A percentile compares a stretch with the other conserved stretches of the same genome.
Evolutionary conservation across 2,888 invertebrate genomes (phyloP).

Genomic region (Xestia sexstrigata): DNA sequence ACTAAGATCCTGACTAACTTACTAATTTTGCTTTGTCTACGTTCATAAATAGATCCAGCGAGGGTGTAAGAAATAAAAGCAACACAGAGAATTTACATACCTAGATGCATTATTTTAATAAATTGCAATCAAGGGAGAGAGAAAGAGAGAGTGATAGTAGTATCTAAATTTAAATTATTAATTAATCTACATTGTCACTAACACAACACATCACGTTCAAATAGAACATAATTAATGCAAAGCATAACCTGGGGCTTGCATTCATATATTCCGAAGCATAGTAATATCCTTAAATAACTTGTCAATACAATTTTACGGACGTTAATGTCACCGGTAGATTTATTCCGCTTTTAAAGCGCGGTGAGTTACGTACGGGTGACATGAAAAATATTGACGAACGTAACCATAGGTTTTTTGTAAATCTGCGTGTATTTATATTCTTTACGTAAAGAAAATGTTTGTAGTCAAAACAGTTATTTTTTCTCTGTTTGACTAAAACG

Average conservation of each 20-base stretch:
- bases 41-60: not conserved
- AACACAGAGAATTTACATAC: too few relatives aligned
- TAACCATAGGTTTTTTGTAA: slow-evolving; percentile 2
- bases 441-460: not conserved
- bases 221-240: not conserved
- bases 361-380: not conserved
- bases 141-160: not conserved
- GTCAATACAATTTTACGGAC: slow-evolving; percentile 8
- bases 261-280: not conserved
- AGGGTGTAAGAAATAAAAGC: not conserved
- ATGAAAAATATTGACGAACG: slow-evolving; percentile 3
- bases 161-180: not conserved
- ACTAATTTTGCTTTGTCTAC: not conserved
- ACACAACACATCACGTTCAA: not conserved
- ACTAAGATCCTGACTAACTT: not conserved
- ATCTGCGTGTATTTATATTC: not conserved
- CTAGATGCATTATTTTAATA: not conserved
- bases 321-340: slow-evolving; percentile 41
- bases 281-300: slow-evolving; percentile 22
- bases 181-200: not conserved
- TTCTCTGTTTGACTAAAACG: not conserved
- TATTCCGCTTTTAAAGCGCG: slow-evolving; percentile 30
- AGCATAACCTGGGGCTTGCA: not conserved
- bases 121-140: not conserved
- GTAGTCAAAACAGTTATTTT: not conserved